These are phyloP conservation scores for Proteles cristata DNA, from an alignment of 2,113 vertebrate species.

Conservation along the genomic window DNA sequence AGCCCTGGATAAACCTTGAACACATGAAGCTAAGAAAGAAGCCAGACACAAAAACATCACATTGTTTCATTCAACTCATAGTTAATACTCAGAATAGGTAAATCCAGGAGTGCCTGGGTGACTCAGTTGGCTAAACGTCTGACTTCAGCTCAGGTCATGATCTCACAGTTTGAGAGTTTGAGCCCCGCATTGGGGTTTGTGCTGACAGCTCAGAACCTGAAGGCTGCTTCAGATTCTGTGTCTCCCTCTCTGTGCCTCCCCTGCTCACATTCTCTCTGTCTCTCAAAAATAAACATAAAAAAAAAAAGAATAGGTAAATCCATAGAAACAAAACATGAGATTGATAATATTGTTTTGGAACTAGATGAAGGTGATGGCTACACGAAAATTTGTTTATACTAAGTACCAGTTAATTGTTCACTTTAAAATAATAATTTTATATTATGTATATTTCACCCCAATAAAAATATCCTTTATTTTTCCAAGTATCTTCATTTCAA, in stretches of 20 bases:
- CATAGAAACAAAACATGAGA: not conserved
- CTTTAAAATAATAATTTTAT: not conserved
- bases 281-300: too few relatives aligned
- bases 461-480: not conserved
- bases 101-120: not conserved
- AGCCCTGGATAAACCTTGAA: not conserved
- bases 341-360: not conserved
- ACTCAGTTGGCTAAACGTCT: too few relatives aligned
- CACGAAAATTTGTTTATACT: not conserved
- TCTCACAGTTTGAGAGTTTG: too few relatives aligned
- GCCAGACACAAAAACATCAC: not conserved
- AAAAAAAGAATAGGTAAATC: not conserved
- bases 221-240: too few relatives aligned
- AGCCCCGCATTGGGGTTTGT: too few relatives aligned
- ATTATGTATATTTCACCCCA: not conserved
- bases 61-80: not conserved
- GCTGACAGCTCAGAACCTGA: too few relatives aligned
- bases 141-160: too few relatives aligned
- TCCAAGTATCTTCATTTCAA: not conserved
- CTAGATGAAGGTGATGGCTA: not conserved
- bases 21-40: not conserved
- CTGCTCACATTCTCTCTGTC: too few relatives aligned
- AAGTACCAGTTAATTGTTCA: not conserved
- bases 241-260: too few relatives aligned
- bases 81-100: not conserved